Conservation (phyloP, 2,888 invertebrate genomes). For the Andrena hattorfiana region DNA sequence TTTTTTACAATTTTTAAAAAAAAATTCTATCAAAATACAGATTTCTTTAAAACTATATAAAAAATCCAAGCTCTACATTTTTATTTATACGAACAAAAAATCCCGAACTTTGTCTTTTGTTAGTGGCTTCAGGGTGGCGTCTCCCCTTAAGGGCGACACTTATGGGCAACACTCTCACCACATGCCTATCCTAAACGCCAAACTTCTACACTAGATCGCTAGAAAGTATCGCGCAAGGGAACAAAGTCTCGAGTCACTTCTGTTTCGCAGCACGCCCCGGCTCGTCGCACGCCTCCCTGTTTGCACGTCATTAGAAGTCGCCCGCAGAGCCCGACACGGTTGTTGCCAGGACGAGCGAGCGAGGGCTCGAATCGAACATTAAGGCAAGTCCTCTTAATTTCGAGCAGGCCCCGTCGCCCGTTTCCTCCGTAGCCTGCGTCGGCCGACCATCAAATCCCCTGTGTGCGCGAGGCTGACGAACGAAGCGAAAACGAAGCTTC, state of each 20-base stretch:
- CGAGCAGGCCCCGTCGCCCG: background rate
- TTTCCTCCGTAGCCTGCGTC: background rate
- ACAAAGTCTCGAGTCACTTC: background rate
- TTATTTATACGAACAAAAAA: too few species aligned
- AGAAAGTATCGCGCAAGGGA: background rate
- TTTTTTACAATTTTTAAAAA: too few species aligned
- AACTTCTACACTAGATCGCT: background rate
- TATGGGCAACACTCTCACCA: too few species aligned
- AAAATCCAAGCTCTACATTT: too few species aligned
- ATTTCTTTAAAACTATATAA: too few species aligned
- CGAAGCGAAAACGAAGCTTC: constrained; percentile 68
- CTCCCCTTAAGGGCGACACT: too few species aligned
- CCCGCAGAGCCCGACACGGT: constrained; percentile 19
- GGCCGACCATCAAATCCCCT: constrained; percentile 21
- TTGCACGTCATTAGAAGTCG: constrained; percentile 57
- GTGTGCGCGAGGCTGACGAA: constrained; percentile 41
- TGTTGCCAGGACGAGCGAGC: constrained; percentile 24
- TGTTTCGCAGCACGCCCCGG: constrained; percentile 18
- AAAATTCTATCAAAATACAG: too few species aligned
- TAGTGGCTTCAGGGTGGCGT: too few species aligned
- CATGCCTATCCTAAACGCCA: too few species aligned
- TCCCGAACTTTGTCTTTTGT: too few species aligned
- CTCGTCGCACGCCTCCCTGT: constrained; percentile 30
- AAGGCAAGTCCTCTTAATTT: constrained; percentile 58
- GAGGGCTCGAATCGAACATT: constrained; percentile 46